A percentile compares a stretch with the other conserved stretches of the same genome.
Conservation (phyloP, 2,888 invertebrate species). For the Hedya salicella region DNA sequence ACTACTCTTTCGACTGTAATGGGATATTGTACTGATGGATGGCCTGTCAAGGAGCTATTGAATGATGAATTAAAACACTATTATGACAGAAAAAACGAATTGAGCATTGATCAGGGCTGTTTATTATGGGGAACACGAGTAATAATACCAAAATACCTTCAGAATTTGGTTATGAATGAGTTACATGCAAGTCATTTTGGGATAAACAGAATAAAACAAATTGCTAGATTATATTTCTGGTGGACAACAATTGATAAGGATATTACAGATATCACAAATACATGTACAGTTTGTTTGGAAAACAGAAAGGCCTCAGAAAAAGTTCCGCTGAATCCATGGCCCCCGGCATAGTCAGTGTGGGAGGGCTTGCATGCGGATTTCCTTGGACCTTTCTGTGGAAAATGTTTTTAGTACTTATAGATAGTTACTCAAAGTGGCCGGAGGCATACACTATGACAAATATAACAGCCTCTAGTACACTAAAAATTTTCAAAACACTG, state of each 20-base stretch:
- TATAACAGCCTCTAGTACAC: constrained; percentile 7
- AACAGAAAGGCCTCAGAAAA: constrained; percentile 11
- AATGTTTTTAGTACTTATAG: neutral
- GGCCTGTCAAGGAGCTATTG: constrained; percentile 34
- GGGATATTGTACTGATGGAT: constrained; percentile 43
- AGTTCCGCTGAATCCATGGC: constrained; percentile 13
- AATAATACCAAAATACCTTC: constrained; percentile 32
- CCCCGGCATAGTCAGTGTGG: constrained; percentile 31
- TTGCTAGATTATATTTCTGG: constrained; percentile 37
- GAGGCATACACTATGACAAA: constrained; percentile 17
- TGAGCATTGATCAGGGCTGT: constrained; percentile 38
- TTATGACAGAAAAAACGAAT: constrained; percentile 21
- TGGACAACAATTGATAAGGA: constrained; percentile 29
- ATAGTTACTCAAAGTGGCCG: constrained; percentile 19
- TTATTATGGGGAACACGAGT: constrained; percentile 41
- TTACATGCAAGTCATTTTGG: constrained; percentile 44
- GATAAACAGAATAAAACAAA: constrained; percentile 27
- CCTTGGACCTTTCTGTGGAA: constrained; percentile 11
- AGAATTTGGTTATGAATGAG: constrained; percentile 29
- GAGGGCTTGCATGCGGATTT: constrained; percentile 42
- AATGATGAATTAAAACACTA: constrained; percentile 22
- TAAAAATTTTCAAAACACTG: constrained; percentile 4
- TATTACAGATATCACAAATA: constrained; percentile 25
- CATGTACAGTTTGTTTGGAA: constrained; percentile 24
- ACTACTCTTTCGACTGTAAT: constrained; percentile 32